Conservation (phyloP, 2,888 invertebrate genomes). For the Andrena dorsata region DNA sequence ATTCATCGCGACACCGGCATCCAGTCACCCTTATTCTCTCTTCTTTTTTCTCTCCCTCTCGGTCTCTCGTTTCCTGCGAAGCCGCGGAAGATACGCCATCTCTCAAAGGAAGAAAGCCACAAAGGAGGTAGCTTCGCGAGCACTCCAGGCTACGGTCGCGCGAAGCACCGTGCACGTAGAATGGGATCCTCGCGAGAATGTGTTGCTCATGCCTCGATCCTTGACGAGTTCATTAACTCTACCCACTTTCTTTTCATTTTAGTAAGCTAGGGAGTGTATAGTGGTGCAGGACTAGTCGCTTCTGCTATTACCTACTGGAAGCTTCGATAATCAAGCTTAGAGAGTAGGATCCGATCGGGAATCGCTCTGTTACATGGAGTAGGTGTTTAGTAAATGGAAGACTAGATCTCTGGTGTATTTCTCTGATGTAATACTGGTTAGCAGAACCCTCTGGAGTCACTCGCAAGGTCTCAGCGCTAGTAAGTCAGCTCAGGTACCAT, state of each 20-base stretch:
- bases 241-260: neutral
- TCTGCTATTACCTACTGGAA: no score
- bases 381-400: no score
- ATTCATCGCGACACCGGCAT: slow-evolving; percentile 39
- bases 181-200: slow-evolving; percentile 70
- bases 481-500: no score
- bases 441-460: no score
- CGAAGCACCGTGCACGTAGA: slow-evolving; percentile 62
- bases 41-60: neutral
- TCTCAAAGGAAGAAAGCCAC: slow-evolving; percentile 52
- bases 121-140: slow-evolving; percentile 48
- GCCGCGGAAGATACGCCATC: slow-evolving; percentile 33
- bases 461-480: no score
- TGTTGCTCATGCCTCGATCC: slow-evolving; percentile 38
- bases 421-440: no score
- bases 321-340: no score
- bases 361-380: no score
- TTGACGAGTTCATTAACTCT: slow-evolving; percentile 26
- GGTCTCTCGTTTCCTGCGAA: slow-evolving; percentile 12
- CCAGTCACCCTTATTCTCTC: slow-evolving; percentile 12
- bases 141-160: slow-evolving; percentile 36
- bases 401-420: no score
- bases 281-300: no score
- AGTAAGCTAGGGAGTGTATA: no score
- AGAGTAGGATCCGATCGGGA: no score